Evolutionary conservation across 2,797 vertebrate genomes (phyloP).

Genomic region (Poeciliopsis presidionis): DNA sequence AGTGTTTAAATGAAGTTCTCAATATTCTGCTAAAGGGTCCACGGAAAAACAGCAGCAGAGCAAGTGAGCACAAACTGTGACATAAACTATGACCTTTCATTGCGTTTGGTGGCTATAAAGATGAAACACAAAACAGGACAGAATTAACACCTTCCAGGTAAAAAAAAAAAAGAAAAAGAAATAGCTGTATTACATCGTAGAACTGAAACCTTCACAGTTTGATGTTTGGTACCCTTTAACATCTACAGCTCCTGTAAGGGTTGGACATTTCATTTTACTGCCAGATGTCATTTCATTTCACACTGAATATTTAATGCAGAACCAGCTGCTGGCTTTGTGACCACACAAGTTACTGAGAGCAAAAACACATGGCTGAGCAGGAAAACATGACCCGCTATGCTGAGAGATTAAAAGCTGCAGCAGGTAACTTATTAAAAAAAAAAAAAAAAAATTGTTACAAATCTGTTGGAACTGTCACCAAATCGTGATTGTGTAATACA

Average conservation of each 20-base stretch:
- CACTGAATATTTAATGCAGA: background rate
- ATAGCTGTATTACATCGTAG: background rate
- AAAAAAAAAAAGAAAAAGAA: slow-evolving; percentile 1
- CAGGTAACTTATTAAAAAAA: no score
- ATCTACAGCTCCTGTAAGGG: background rate
- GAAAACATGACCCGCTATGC: background rate
- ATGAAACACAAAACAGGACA: background rate
- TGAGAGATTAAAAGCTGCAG: no score
- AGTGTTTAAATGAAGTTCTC: slow-evolving; percentile 64
- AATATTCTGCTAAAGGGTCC: slow-evolving; percentile 8
- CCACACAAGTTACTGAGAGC: background rate
- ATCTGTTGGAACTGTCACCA: no score
- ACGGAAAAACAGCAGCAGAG: slow-evolving; percentile 19
- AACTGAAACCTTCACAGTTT: slow-evolving; percentile 15
- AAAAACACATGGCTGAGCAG: background rate
- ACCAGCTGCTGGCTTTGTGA: background rate
- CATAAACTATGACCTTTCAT: slow-evolving; percentile 4
- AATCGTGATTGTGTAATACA: no score
- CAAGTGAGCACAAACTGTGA: background rate
- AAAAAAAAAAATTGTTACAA: no score
- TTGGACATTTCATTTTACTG: background rate
- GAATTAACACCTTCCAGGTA: slow-evolving; percentile 11
- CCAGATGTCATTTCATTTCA: background rate
- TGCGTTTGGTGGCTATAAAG: background rate
- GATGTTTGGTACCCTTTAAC: slow-evolving; percentile 7